A percentile compares a stretch with the other conserved stretches of the same genome.
Evolutionary conservation across 2,888 invertebrate genomes (phyloP).

Genomic region (Bursaphelenchus okinawaensis): DNA sequence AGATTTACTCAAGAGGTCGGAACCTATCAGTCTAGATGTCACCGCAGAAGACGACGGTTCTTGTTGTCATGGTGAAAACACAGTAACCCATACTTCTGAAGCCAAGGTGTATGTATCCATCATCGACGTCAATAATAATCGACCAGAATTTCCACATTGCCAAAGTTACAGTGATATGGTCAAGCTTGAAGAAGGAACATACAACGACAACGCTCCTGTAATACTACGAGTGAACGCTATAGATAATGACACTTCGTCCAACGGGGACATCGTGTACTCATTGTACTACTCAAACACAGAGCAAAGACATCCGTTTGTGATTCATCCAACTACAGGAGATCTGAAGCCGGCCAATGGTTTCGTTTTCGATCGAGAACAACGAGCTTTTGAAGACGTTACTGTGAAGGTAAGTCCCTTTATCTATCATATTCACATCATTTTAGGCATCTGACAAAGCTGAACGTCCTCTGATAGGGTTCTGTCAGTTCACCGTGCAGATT

Average conservation of each 20-base stretch:
- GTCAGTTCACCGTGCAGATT: constrained; percentile 91
- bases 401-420: constrained; percentile 41
- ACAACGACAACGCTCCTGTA: constrained; percentile 63
- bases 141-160: constrained; percentile 68
- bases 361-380: constrained; percentile 54
- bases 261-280: constrained; percentile 54
- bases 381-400: constrained; percentile 54
- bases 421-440: constrained; percentile 8
- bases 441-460: constrained; percentile 96
- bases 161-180: constrained; percentile 68
- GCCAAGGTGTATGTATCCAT: constrained; percentile 56
- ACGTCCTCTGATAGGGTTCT: constrained; percentile 91
- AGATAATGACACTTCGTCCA: constrained; percentile 58
- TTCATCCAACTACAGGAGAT: constrained; percentile 57
- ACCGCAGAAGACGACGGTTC: constrained; percentile 95
- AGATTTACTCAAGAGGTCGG: constrained; percentile 36
- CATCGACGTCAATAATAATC: constrained; percentile 60
- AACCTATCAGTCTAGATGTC: constrained; percentile 70
- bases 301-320: constrained; percentile 53
- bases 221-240: constrained; percentile 66
- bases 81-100: constrained; percentile 28
- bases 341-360: constrained; percentile 58
- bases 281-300: constrained; percentile 52
- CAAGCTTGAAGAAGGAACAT: constrained; percentile 75
- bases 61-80: constrained; percentile 67